Conservation (phyloP, 2,888 invertebrate species). For the Capitulum mitella region DNA sequence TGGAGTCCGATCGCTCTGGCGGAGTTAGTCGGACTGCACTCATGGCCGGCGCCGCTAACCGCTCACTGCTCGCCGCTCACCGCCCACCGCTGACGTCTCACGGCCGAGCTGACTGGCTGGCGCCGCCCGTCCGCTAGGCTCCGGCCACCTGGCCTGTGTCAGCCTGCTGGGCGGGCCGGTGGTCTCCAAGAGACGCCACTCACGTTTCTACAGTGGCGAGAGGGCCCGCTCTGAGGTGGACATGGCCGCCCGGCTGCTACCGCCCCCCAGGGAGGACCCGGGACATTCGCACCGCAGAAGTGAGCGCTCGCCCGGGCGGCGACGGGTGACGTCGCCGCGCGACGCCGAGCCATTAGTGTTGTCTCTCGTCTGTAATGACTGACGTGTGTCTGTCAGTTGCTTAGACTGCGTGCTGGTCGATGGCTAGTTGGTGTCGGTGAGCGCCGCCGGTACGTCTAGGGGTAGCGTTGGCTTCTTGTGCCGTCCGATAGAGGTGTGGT, state of each 20-base stretch:
- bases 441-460: too few relatives aligned
- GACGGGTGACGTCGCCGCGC: too few relatives aligned
- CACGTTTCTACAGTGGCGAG: slow-evolving; percentile 10
- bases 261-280: background rate
- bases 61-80: background rate
- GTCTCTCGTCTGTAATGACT: too few relatives aligned
- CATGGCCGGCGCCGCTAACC: background rate
- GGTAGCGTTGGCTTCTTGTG: too few relatives aligned
- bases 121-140: background rate
- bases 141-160: background rate
- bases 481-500: too few relatives aligned
- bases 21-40: too few relatives aligned
- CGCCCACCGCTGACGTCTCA: background rate
- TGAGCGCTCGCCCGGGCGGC: background rate
- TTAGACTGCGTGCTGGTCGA: too few relatives aligned
- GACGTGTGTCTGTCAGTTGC: too few relatives aligned
- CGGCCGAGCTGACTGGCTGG: too few relatives aligned
- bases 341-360: too few relatives aligned
- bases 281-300: background rate
- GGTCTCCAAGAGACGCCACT: background rate
- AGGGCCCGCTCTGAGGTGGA: background rate
- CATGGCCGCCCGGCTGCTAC: background rate
- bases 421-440: too few relatives aligned
- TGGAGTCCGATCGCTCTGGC: too few relatives aligned
- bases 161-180: background rate